These are phyloP conservation scores for Penaeus vannamei DNA, from an alignment of 1,140 invertebrate species.

Conservation along the genomic window DNA sequence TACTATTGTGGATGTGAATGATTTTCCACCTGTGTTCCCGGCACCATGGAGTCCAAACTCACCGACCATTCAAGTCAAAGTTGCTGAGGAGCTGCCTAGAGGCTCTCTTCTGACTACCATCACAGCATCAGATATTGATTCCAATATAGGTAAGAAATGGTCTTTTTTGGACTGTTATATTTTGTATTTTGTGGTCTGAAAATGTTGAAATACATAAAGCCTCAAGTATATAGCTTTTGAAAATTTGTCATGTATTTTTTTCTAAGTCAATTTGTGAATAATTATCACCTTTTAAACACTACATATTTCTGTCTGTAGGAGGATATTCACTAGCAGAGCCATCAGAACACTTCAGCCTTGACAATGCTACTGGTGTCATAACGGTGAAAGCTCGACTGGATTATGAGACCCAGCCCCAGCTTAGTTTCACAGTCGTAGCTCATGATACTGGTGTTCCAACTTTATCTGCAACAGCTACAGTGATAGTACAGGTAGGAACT, in stretches of 20 bases:
- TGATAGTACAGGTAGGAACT: constrained; percentile 80
- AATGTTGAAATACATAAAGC: too few relatives aligned
- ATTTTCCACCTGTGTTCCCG: constrained; percentile 78
- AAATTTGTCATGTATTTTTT: not conserved
- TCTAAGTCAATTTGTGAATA: not conserved
- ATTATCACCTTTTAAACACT: not conserved
- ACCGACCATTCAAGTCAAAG: constrained; percentile 78
- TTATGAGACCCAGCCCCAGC: constrained; percentile 83
- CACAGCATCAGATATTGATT: constrained; percentile 86
- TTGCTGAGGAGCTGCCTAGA: constrained; percentile 87
- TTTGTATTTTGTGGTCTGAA: too few relatives aligned
- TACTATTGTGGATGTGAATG: constrained; percentile 87
- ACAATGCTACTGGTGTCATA: constrained; percentile 79
- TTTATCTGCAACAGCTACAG: constrained; percentile 80
- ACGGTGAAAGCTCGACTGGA: constrained; percentile 85
- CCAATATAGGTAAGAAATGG: constrained; percentile 79
- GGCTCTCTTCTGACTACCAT: constrained; percentile 86
- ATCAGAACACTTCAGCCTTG: constrained; percentile 60
- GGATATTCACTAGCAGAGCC: constrained; percentile 53
- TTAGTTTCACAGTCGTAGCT: constrained; percentile 85
- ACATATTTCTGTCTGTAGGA: constrained; percentile 72
- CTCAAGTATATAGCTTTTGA: too few relatives aligned
- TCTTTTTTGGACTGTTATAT: too few relatives aligned
- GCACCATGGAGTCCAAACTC: constrained; percentile 82
- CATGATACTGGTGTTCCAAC: constrained; percentile 89